Base-by-base conservation (phyloP, 1,140 invertebrate species). In the Drosophila chauvacae region DNA sequence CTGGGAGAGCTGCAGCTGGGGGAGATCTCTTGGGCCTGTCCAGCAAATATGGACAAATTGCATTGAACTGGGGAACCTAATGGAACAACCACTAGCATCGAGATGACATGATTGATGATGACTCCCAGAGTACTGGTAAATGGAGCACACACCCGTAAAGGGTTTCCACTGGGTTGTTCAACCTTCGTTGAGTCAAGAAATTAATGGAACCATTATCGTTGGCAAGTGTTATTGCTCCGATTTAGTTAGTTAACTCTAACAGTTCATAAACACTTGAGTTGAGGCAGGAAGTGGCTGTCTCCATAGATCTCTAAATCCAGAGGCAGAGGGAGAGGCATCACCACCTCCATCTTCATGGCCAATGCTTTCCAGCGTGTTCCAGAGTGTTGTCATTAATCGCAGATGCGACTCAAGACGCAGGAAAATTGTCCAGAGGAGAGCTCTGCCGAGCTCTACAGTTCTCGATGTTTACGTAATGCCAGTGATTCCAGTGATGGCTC, bases 201-300 rank as follows among this genome's bases (percentile, higher is more conserved):
- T 72, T 73, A 23, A 60, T 73, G 55, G n/a, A 7, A 33, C 16
- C 47, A 59, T 68, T 55, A 47, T 68, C 42, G 53, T 61, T 14
- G 28, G 53, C n/a, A 61, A 60, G 69, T 73, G 69, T 64, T 80
- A 75, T 80, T 63, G 80, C 73, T 84, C 85, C 85, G 85, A 90
- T 84, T 88, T 88, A 88, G 85, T 88, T 84, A 81, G 84, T 88
- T 90, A 88, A 88, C 85, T 88, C 85, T 90, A 88, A 88, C 84
- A 88, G 84, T 88, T 88, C 82, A 84, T 90, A 84, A 84, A 90
- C 80, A 87, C 84, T 68, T 77, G 37, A 14, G 56, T 68, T 77
- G 37, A 14, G 56, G 33, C 50, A 45, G 47, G 48, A 56, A 59
- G 55, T 62, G 58, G 28, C 51, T 14, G 51, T 30, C 33, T 14